Evolutionary conservation across 2,888 invertebrate species (phyloP), one percentile per base, ranked within the genome.

Genomic region (Dione juno): DNA sequence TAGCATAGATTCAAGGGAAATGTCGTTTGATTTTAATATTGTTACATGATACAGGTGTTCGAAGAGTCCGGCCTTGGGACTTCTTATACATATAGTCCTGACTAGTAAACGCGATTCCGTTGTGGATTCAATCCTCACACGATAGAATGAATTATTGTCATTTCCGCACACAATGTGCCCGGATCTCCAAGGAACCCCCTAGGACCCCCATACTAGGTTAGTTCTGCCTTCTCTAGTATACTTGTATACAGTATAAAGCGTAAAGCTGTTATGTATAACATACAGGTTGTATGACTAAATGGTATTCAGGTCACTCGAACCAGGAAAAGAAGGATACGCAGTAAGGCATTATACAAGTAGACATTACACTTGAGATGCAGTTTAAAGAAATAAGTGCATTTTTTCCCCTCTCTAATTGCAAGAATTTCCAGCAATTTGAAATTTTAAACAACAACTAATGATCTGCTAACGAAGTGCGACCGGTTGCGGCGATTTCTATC

Each of bases 371-470:
- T 35, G 16, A 67, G 35, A 53, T n/a, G 45, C 64, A 45, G 37
- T 69, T 54, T 69, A 48, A 65, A 61, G 59, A 66, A 73, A 70
- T 66, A 70, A 68, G 65, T 67, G 69, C 52, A 74, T 72, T 72
- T 74, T 66, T 71, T 65, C 59, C 67, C 19, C 13, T 21, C 66
- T 48, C 73, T 75, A 75, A 75, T 76, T 75, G 75, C 65, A 45
- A 61, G 52, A 72, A 70, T 76, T 75, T 76, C 75, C 72, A 76
- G 59, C 69, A 66, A 76, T 76, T 76, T 76, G 69, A 75, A 76
- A 76, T 76, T 73, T 76, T 75, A 76, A 76, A 75, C 75, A 72
- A 74, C 68, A 57, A 66, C 70, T 74, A 72, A 71, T 73, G 73
- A 75, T 69, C 73, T 41, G 21, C 68, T 74, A 73, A 73, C 73